Evolutionary conservation across 1,140 invertebrate species (phyloP), one percentile per base, ranked within the genome.

Genomic region (Amphibalanus amphitrite): DNA sequence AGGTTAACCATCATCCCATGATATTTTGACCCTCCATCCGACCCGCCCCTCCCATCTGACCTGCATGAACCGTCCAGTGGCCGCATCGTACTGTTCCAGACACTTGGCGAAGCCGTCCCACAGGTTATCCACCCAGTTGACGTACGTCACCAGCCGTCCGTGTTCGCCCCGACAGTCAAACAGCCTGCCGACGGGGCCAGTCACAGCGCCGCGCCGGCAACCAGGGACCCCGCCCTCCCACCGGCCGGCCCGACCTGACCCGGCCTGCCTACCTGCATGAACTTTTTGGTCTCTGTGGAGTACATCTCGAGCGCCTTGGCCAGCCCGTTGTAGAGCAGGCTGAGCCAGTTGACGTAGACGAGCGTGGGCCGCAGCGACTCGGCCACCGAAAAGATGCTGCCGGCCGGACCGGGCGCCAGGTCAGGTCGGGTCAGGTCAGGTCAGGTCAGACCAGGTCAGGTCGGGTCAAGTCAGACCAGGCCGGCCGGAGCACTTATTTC

Each of bases 261-360:
- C 33, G 33, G 33, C 33, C 33, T 4, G 33, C 33, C 33, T 38
- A 71, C 88, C 83, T 91, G 90, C 28, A 93, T 81, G 94, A 94
- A 97, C n/a, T 86, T 84, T 72, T 89, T 84, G 0, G 89, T 89
- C 38, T 88, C 83, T 0, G 93, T 91, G 75, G 93, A 88, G 81
- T 93, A 97, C 87, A 94, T 91, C 81, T 97, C 94, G 26, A 96
- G 84, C 15, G 90, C 89, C 77, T 88, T 89, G 3, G 23, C 64
- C 72, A 89, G 86, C 10, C 92, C 95, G 77, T 87, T 88, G 85
- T 91, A 91, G 64, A 93, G 82, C 76, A 97, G 81, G 73, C 86
- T 88, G 25, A 97, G 79, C 95, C 95, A 98, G 82, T 95, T 96
- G 3, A 91, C 86, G 80, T 97, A 98, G 67, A 88, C 87, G 30